A percentile compares a stretch with the other conserved stretches of the same genome.
These are phyloP conservation scores for Syncerus caffer DNA, from an alignment of 2,797 vertebrate genomes.

Conservation along the genomic window DNA sequence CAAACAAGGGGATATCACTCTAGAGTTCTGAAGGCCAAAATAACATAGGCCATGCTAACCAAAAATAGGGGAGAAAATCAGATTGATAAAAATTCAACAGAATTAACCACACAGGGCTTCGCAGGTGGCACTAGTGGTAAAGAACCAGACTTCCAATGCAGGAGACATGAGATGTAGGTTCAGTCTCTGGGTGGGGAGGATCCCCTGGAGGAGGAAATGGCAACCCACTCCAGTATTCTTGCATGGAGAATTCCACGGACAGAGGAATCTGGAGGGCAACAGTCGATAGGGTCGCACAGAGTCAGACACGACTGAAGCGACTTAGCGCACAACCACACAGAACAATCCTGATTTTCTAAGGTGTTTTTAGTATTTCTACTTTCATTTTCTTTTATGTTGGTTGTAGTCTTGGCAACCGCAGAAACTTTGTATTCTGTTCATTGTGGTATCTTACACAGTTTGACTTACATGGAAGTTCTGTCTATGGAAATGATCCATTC, in stretches of 20 bases:
- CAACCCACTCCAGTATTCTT: neutral
- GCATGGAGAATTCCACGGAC: neutral
- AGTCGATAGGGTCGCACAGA: neutral
- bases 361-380: slow-evolving; percentile 33
- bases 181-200: neutral
- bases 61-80: neutral
- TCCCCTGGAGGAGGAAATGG: neutral
- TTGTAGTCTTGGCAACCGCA: slow-evolving; percentile 50
- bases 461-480: slow-evolving; percentile 36
- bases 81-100: neutral
- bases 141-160: neutral
- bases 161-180: neutral
- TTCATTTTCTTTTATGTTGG: slow-evolving; percentile 3
- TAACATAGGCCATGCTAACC: neutral
- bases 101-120: neutral
- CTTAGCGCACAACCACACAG: neutral
- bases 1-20: neutral
- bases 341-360: slow-evolving; percentile 13
- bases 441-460: slow-evolving; percentile 16
- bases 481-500: slow-evolving; percentile 45
- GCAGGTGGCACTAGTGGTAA: neutral
- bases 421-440: slow-evolving; percentile 47
- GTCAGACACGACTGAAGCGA: neutral
- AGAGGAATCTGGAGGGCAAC: neutral
- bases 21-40: neutral